Conservation (phyloP, 2,113 vertebrate genomes). For the Turnix velox region DNA sequence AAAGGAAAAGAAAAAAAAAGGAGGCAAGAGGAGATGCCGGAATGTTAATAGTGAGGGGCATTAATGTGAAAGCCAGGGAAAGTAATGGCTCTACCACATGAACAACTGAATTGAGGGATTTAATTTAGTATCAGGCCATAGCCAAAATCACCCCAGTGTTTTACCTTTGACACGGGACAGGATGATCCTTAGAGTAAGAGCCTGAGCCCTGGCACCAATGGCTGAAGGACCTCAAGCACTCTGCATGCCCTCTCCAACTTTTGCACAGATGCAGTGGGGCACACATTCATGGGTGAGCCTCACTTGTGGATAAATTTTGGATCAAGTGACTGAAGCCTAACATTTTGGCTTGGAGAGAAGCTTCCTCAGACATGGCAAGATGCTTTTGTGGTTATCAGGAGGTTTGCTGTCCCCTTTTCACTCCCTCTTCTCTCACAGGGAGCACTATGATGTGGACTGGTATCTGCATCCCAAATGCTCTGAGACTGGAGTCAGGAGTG, state of each 20-base stretch:
- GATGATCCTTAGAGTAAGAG: accelerated
- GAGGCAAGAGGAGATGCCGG: not conserved
- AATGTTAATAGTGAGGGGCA: not conserved
- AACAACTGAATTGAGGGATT: not conserved
- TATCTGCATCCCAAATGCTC: not conserved
- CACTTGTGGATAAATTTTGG: not conserved
- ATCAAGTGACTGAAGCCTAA: accelerated
- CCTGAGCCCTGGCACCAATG: not conserved
- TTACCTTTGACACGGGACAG: not conserved
- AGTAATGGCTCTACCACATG: accelerated
- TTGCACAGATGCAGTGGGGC: accelerated
- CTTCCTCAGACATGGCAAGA: accelerated
- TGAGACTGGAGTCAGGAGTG: not conserved
- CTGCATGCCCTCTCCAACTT: not conserved
- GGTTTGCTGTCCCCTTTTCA: not conserved
- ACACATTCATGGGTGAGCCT: accelerated
- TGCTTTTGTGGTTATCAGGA: not conserved
- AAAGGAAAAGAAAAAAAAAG: not conserved
- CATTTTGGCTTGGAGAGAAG: not conserved
- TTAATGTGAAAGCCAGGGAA: not conserved
- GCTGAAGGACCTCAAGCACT: not conserved
- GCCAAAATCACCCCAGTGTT: not conserved
- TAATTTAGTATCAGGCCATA: accelerated
- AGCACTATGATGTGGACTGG: not conserved
- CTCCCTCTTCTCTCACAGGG: not conserved